Conservation (phyloP, 2,113 vertebrate genomes). For the Antechinus stuartii region DNA sequence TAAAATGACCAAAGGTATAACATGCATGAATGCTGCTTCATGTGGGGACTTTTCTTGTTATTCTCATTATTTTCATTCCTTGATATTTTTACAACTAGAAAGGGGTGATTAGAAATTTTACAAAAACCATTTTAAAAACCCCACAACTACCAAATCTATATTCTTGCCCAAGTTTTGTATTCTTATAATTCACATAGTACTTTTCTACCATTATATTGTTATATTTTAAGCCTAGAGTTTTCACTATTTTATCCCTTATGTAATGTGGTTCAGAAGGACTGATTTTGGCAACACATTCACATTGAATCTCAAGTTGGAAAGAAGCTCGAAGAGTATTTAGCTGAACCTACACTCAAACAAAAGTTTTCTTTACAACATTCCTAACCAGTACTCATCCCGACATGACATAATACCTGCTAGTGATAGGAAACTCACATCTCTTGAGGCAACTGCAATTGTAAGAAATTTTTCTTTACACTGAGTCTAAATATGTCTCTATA, state of each 20-base stretch:
- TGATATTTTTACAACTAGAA: neutral
- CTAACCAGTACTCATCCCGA: neutral
- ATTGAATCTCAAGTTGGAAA: neutral
- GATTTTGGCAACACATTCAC: neutral
- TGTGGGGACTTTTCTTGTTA: neutral
- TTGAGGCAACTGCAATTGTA: neutral
- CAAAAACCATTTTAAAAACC: neutral
- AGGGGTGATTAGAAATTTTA: neutral
- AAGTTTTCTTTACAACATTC: neutral
- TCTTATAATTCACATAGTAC: neutral
- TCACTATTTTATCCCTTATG: neutral
- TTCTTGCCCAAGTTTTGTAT: neutral
- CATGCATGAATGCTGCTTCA: neutral
- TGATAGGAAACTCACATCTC: neutral
- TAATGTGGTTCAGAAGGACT: neutral
- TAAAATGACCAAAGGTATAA: neutral
- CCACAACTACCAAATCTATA: neutral
- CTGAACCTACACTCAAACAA: neutral
- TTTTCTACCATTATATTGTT: neutral
- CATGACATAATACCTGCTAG: neutral
- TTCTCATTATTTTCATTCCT: neutral
- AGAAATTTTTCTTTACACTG: neutral
- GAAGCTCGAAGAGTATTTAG: neutral
- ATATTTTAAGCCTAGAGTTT: neutral
- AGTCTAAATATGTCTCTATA: neutral